Evolutionary conservation across 2,888 invertebrate species (phyloP).

Genomic region (Phaonia tiefii): DNA sequence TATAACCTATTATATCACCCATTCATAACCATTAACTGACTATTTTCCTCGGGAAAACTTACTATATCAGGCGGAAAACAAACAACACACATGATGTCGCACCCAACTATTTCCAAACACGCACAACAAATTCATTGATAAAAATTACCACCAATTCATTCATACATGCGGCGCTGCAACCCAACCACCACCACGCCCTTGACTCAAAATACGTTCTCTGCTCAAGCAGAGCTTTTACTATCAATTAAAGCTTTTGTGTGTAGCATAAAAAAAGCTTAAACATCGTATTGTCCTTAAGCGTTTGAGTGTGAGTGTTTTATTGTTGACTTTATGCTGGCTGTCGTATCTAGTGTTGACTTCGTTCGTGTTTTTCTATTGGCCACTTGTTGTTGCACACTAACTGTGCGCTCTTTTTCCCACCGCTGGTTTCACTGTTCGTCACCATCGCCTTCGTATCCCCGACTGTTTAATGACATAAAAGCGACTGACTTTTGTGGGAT

Average conservation of each 20-base stretch:
- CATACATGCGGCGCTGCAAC: conserved; percentile 20
- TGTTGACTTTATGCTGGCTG: conserved; percentile 21
- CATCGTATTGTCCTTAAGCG: conserved; percentile 9
- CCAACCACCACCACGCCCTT: not conserved
- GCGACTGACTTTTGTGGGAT: conserved; percentile 60
- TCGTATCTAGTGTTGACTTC: conserved; percentile 68
- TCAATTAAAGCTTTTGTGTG: conserved; percentile 56
- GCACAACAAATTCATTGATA: conserved; percentile 73
- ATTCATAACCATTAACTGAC: not conserved
- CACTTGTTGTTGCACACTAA: conserved; percentile 59
- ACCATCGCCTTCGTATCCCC: not conserved
- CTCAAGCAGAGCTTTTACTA: conserved; percentile 72
- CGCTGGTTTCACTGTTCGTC: not conserved
- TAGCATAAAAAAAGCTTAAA: conserved; percentile 24
- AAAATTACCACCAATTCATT: conserved; percentile 63
- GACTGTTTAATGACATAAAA: conserved; percentile 29
- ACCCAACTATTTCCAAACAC: not conserved
- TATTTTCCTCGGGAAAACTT: not conserved
- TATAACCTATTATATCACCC: too few species aligned
- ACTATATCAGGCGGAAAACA: not conserved
- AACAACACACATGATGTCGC: not conserved
- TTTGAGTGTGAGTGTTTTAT: conserved; percentile 1
- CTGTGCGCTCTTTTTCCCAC: conserved; percentile 26
- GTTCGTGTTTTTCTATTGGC: conserved; percentile 61
- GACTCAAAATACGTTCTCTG: not conserved